These are phyloP conservation scores for Rhinella marina DNA, from an alignment of 2,797 vertebrate genomes.

Conservation along the genomic window DNA sequence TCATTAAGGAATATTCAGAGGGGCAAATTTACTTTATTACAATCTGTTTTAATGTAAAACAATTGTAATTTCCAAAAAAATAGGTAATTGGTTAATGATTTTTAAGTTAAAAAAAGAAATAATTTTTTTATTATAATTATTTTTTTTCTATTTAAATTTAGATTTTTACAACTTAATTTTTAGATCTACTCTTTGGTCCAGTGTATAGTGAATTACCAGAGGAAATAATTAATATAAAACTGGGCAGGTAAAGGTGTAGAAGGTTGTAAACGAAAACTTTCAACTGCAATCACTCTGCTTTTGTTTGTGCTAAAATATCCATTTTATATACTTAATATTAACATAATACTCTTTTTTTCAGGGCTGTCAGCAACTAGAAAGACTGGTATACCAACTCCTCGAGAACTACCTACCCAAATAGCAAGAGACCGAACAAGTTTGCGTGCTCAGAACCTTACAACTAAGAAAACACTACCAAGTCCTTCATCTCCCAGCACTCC, in stretches of 20 bases:
- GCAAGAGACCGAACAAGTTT: slow-evolving; percentile 83
- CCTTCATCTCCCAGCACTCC: slow-evolving; percentile 86
- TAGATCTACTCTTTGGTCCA: neutral
- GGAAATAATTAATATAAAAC: too few species aligned
- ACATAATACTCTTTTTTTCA: slow-evolving; percentile 64
- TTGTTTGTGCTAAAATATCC: neutral
- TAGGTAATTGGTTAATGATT: too few species aligned
- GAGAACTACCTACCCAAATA: slow-evolving; percentile 81
- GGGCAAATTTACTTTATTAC: too few species aligned
- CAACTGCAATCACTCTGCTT: neutral
- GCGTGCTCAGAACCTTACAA: slow-evolving; percentile 73
- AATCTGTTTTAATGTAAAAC: too few species aligned
- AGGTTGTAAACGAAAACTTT: neutral
- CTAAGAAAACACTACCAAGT: slow-evolving; percentile 86
- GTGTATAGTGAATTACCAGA: neutral
- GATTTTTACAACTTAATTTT: too few species aligned
- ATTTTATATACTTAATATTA: neutral
- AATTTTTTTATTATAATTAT: too few species aligned
- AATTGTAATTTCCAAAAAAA: too few species aligned
- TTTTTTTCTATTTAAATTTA: too few species aligned
- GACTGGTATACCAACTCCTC: slow-evolving; percentile 91
- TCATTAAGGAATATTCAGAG: too few species aligned
- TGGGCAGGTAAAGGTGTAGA: neutral
- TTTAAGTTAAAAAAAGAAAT: too few species aligned
- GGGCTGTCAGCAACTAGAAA: slow-evolving; percentile 83